Conservation (phyloP, 2,797 vertebrate genomes). For the Chaetophractus vellerosus region DNA sequence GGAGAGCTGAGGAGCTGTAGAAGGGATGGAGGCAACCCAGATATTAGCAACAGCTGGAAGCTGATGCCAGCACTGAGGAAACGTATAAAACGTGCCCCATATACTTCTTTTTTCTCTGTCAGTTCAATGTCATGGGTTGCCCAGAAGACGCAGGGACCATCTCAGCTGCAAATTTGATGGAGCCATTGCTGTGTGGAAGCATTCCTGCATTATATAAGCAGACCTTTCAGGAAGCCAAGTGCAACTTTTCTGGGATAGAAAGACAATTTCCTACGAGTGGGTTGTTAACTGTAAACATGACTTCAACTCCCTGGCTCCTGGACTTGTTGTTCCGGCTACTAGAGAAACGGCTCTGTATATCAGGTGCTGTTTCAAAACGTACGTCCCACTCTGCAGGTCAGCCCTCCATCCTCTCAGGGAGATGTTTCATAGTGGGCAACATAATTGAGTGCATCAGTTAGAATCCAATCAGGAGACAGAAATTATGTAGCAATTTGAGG, state of each 20-base stretch:
- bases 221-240: not conserved
- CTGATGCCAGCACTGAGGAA: not conserved
- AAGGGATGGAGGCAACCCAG: not conserved
- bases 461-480: not conserved
- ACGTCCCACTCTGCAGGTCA: not conserved
- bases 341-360: not conserved
- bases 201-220: not conserved
- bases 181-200: not conserved
- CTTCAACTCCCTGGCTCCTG: not conserved
- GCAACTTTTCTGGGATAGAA: not conserved
- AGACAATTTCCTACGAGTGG: not conserved
- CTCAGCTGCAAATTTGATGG: not conserved
- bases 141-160: not conserved
- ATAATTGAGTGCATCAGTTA: not conserved
- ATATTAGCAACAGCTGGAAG: not conserved
- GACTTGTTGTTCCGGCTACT: not conserved
- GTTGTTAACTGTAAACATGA: not conserved
- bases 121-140: not conserved
- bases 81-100: not conserved
- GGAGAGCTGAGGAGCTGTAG: not conserved
- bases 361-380: not conserved
- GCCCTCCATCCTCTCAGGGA: not conserved
- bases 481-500: not conserved
- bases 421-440: too few species aligned
- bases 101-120: rapidly evolving